Evolutionary conservation across 2,888 invertebrate genomes (phyloP).

Genomic region (Argyra leucocephala): DNA sequence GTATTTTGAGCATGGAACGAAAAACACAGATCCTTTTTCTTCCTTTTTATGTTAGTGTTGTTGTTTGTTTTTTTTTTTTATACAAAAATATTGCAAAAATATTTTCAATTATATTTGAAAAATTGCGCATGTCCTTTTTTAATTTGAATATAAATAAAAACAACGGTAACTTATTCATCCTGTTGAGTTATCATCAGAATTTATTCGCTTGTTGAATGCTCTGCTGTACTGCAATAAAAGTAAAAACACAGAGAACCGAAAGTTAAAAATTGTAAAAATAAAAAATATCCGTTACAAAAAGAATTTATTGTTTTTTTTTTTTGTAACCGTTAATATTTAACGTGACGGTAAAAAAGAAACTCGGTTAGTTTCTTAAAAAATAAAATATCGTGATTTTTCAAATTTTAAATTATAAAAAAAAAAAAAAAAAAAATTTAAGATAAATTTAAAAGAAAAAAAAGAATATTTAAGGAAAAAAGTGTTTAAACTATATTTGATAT

Average conservation of each 20-base stretch:
- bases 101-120: not conserved
- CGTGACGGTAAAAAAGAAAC: not conserved
- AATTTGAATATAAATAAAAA: conserved; percentile 6
- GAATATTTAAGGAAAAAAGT: not conserved
- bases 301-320: no score
- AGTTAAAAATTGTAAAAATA: not conserved
- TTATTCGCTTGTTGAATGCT: conserved; percentile 6
- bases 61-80: not conserved
- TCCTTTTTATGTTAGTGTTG: not conserved
- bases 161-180: not conserved
- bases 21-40: not conserved
- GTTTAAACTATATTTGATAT: not conserved
- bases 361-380: not conserved
- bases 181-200: conserved; percentile 6
- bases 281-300: not conserved
- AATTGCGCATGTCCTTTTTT: not conserved
- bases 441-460: not conserved
- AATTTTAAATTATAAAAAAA: not conserved
- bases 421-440: not conserved
- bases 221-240: not conserved
- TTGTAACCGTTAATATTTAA: not conserved
- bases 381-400: not conserved
- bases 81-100: conserved; percentile 2
- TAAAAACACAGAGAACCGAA: not conserved
- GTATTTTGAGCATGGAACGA: no score